Conservation (phyloP, 2,113 vertebrate genomes). For the Rhabdomys dilectus region DNA sequence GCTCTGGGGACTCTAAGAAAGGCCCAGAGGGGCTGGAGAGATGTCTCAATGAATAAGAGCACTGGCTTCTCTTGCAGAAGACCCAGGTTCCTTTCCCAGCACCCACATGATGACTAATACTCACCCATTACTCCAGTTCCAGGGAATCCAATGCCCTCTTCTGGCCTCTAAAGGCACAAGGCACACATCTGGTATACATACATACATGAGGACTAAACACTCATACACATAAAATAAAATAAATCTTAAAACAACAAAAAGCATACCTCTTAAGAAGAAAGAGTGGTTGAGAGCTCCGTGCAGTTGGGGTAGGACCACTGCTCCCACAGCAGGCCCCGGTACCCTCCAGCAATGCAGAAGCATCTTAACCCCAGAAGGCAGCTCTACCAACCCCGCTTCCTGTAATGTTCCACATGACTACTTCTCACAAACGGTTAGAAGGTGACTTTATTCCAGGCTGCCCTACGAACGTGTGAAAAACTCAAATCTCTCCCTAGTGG, state of each 20-base stretch:
- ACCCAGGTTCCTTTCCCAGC: not conserved
- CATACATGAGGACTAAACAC: not conserved
- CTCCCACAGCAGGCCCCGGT: too few species aligned
- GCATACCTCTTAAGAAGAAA: not conserved
- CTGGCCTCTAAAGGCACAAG: not conserved
- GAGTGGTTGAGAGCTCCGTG: not conserved
- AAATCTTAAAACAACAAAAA: not conserved
- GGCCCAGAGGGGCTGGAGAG: not conserved
- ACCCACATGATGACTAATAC: not conserved
- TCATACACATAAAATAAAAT: not conserved
- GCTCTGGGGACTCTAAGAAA: not conserved
- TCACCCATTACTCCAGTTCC: not conserved
- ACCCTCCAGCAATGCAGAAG: not conserved
- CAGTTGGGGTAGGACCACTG: not conserved
- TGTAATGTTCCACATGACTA: not conserved
- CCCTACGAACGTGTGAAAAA: not conserved
- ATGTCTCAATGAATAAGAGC: not conserved
- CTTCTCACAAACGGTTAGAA: not conserved
- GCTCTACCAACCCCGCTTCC: rapidly evolving
- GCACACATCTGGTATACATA: not conserved
- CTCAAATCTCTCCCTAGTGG: not conserved
- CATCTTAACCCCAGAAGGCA: not conserved
- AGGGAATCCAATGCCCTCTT: not conserved
- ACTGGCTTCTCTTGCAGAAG: not conserved
- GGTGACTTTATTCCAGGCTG: not conserved